These are phyloP conservation scores for Bryconaethiops microstoma DNA, from an alignment of 2,797 vertebrate species.

Conservation along the genomic window DNA sequence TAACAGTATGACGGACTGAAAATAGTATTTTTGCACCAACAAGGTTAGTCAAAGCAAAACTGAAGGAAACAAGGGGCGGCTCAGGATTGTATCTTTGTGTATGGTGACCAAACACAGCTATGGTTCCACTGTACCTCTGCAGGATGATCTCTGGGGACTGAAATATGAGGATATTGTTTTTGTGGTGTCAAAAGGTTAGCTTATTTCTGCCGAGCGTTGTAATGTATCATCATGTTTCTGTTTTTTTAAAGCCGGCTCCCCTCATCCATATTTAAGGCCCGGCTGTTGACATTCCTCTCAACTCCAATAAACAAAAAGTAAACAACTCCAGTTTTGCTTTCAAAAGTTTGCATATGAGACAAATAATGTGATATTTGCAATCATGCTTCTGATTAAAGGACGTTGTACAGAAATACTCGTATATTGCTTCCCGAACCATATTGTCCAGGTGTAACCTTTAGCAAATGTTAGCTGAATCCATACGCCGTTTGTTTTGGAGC, in stretches of 20 bases:
- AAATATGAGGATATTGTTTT: too few relatives aligned
- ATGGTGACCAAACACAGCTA: too few relatives aligned
- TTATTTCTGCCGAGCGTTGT: neutral
- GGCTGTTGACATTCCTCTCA: neutral
- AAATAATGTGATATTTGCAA: slow-evolving; percentile 36
- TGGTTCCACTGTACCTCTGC: too few relatives aligned
- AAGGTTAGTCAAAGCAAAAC: too few relatives aligned
- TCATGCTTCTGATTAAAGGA: slow-evolving; percentile 33
- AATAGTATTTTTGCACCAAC: too few relatives aligned
- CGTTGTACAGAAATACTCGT: slow-evolving; percentile 23
- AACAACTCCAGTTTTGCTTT: slow-evolving; percentile 5
- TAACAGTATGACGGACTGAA: too few relatives aligned
- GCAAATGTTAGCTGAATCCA: slow-evolving; percentile 47
- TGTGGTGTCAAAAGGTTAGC: neutral
- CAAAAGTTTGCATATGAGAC: slow-evolving; percentile 21
- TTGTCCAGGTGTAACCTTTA: slow-evolving; percentile 49
- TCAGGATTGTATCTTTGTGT: too few relatives aligned
- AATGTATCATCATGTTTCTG: slow-evolving; percentile 2
- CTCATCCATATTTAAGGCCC: slow-evolving; percentile 27
- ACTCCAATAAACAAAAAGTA: slow-evolving; percentile 17
- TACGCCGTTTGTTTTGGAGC: slow-evolving; percentile 35
- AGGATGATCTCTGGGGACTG: neutral
- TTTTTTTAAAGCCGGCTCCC: neutral
- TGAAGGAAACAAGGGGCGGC: too few relatives aligned
- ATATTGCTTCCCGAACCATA: slow-evolving; percentile 16